Percentiles rank a stretch among this genome's conserved stretches.
Evolutionary conservation across 2,888 invertebrate genomes (phyloP).

Genomic region (Amphipyra tragopoginis): DNA sequence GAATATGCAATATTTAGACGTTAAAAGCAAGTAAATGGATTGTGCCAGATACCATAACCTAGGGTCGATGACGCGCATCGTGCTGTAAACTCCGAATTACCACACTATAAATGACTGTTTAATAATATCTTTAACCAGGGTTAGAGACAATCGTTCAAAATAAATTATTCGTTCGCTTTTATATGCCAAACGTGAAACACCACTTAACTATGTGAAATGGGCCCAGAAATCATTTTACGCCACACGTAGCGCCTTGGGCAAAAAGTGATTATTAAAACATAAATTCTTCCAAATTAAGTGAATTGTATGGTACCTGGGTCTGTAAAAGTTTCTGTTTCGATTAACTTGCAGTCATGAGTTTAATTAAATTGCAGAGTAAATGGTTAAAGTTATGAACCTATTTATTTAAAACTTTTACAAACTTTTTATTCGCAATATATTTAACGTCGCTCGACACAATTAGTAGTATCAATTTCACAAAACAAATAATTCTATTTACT

Average conservation of each 20-base stretch:
- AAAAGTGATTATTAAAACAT: constrained; percentile 41
- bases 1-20: no score
- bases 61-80: no score
- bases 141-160: constrained; percentile 16
- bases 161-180: constrained; percentile 24
- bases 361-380: constrained; percentile 6
- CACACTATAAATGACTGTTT: no score
- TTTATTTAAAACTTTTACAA: no score
- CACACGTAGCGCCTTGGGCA: constrained; percentile 34
- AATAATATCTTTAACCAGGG: constrained; percentile 2
- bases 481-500: no score
- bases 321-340: constrained; percentile 8
- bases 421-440: no score
- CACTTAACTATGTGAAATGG: constrained; percentile 30
- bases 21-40: no score
- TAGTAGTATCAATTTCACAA: no score
- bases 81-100: no score
- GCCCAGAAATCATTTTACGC: constrained; percentile 29
- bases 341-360: constrained; percentile 14
- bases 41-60: no score
- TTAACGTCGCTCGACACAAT: no score
- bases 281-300: constrained; percentile 42
- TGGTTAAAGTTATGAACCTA: no score
- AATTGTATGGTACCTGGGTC: constrained; percentile 5
- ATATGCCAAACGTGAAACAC: constrained; percentile 32